Evolutionary conservation across 2,113 vertebrate species (phyloP), one percentile per base, ranked within the genome.

Genomic region (Catharus minimus): DNA sequence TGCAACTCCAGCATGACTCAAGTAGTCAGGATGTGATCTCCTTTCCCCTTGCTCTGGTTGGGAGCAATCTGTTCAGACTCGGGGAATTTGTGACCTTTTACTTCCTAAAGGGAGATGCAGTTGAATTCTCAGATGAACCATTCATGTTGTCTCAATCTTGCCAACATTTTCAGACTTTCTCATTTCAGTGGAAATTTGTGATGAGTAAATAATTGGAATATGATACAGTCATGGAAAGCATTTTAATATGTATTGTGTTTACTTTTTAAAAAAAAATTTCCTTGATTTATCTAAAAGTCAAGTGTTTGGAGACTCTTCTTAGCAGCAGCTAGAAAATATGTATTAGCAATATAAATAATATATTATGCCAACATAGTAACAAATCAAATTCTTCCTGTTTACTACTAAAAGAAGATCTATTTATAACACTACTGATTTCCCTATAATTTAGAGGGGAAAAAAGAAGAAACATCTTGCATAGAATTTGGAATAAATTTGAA

Each of bases 361-460:
- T 26, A 55, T 90, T 90, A 80, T 90, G 66, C 77, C 74, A 93
- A 76, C 66, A 55, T 23, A 76, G 36, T 81, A 90, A 79, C 46
- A 94, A 81, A 95, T 92, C 46, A 92, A 93, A 33, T 17, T 43
- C 55, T 86, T 90, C 62, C 57, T 84, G 49, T 88, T 95, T 90
- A 86, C 38, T 88, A 58, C 44, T 75, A 19, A 61, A 84, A 72
- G 30, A 88, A 43, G 10, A n/a, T 53, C 53, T 92, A 61, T 86
- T 95, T 94, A 82, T 94, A 88, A 46, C 17, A 38, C 20, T 69
- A 61, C 32, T 55, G 33, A 90, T 81, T 95, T 91, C 83, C 53
- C 61, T 84, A 17, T 66, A 86, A 91, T 90, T 92, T 72, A 75
- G 52, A 1, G 8, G 18, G 43, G 39, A 61, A 16, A 36, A 32